phyloP scores from a whole-genome alignment of 2,888 invertebrate species.

The Globia sparganii region DNA sequence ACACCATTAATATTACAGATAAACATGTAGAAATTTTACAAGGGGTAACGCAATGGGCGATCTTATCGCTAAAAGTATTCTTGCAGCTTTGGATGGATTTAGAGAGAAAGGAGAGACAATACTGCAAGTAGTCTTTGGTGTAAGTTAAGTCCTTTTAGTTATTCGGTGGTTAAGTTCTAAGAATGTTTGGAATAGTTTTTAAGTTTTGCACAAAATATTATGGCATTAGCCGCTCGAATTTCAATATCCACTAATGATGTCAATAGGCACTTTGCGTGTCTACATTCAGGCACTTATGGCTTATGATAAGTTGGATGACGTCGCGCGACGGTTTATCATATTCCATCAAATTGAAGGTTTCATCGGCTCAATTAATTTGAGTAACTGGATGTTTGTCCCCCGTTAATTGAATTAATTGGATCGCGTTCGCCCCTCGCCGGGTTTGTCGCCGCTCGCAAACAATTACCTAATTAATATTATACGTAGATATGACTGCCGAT shows the following conservation, averaged over 20 bases:
- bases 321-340: constrained; percentile 49
- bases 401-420: constrained; percentile 73
- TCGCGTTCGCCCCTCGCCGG: constrained; percentile 56
- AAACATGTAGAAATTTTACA: not conserved
- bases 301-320: constrained; percentile 33
- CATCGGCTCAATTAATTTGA: constrained; percentile 68
- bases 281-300: constrained; percentile 26
- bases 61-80: not conserved
- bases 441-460: constrained; percentile 54
- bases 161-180: not conserved
- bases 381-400: constrained; percentile 70
- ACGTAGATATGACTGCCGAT: constrained; percentile 29
- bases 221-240: constrained; percentile 3
- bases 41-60: not conserved
- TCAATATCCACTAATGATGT: constrained; percentile 20
- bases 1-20: not conserved
- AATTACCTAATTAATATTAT: constrained; percentile 69
- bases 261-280: constrained; percentile 27
- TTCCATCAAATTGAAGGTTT: constrained; percentile 63
- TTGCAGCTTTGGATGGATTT: not conserved
- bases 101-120: not conserved
- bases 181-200: not conserved
- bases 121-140: not conserved
- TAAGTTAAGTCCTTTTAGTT: not conserved
- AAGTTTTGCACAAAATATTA: not conserved